phyloP scores from a whole-genome alignment of 2,888 invertebrate genomes.

The Amitus sp. region DNA sequence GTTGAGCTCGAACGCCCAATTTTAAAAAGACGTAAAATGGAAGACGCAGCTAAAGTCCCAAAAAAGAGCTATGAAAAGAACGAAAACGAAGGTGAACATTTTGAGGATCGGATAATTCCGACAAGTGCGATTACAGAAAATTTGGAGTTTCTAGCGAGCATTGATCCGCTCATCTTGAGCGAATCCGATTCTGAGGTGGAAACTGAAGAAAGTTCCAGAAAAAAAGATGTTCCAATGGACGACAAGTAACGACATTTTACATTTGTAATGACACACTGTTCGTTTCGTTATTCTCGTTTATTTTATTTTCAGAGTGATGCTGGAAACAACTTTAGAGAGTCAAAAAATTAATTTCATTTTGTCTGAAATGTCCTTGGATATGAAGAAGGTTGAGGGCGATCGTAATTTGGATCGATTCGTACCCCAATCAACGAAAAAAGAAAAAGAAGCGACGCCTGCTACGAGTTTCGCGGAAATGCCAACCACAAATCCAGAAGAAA shows the following conservation, averaged over 20 bases:
- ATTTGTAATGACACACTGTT: too few relatives aligned
- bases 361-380: too few relatives aligned
- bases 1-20: conserved; percentile 36
- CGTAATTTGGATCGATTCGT: too few relatives aligned
- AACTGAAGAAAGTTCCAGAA: conserved; percentile 9
- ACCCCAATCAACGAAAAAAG: too few relatives aligned
- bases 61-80: conserved; percentile 4
- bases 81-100: neutral
- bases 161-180: conserved; percentile 44
- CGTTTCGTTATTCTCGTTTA: neutral
- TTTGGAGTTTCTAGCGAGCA: conserved; percentile 23
- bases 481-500: conserved; percentile 6
- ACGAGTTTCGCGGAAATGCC: neutral
- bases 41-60: neutral
- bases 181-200: conserved; percentile 51
- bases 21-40: conserved; percentile 48
- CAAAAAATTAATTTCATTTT: too few relatives aligned
- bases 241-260: conserved; percentile 16
- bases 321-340: too few relatives aligned
- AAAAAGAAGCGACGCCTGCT: too few relatives aligned
- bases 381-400: too few relatives aligned
- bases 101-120: too few relatives aligned
- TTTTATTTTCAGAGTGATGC: neutral
- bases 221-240: conserved; percentile 3
- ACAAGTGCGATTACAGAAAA: too few relatives aligned